Base-by-base conservation (phyloP, 2,888 invertebrate species). In the Eucera pruinosa region DNA sequence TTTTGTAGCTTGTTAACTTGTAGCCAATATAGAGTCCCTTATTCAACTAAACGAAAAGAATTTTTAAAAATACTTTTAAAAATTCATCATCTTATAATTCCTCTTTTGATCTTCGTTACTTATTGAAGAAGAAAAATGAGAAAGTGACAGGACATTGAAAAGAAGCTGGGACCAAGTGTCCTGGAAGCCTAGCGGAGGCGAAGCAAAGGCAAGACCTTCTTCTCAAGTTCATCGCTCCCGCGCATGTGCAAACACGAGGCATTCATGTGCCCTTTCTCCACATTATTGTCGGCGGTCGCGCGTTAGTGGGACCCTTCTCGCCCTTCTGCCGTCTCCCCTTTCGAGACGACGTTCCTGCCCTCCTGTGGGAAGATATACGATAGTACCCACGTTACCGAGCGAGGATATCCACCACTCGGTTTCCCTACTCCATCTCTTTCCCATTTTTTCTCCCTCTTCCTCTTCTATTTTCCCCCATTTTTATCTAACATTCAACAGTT, bases 211-310 rank as follows among this genome's bases (percentile, higher is more conserved):
- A 62, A 75, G 64, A 54, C 75, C 73, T 83, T 80, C 74, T 80
- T 83, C 80, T 80, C 87, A 90, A 89, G 90, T 90, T 90, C 90
- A 90, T 89, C 89, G 90, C 90, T 88, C 90, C 86, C 89, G 90
- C 87, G 87, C 88, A 88, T 88, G 90, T 89, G 87, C 88, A 89
- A 89, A 90, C 88, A 82, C 86, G 81, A 81, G 81, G 80, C 78
- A 80, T 82, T 83, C 83, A 75, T 78, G 84, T 73, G 80, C 79
- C 71, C 78, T 80, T 80, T 80, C 77, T 76, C 73, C 72, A 55
- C 67, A 61, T 86, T 87, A 85, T 88, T 87, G 85, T 88, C 84
- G 86, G 82, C 84, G 83, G 82, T 85, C 81, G 83, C 82, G 83
- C 85, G 83, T 84, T 86, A 83, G 81, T 82, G 77, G 81, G 75